phyloP scores from a whole-genome alignment of 2,888 invertebrate genomes.

The Coelopa pilipes region DNA sequence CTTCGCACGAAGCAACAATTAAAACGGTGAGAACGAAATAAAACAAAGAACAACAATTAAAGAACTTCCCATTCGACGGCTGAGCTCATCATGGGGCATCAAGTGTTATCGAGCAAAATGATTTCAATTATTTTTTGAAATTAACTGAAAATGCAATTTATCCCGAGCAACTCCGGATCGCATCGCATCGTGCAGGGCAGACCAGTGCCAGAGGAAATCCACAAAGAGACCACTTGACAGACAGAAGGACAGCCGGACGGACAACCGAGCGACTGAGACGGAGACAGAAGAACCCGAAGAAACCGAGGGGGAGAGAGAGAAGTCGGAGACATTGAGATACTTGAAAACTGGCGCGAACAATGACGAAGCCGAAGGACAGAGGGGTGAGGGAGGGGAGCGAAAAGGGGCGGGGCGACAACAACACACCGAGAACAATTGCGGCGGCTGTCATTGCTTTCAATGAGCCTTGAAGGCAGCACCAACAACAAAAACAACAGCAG shows the following conservation, averaged over 20 bases:
- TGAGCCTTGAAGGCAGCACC: neutral
- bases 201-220: conserved; percentile 21
- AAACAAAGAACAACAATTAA: neutral
- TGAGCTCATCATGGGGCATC: conserved; percentile 40
- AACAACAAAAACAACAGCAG: no score
- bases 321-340: neutral
- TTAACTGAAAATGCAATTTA: conserved; percentile 50
- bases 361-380: neutral
- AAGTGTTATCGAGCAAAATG: conserved; percentile 57
- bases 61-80: conserved; percentile 38
- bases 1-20: neutral
- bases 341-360: neutral
- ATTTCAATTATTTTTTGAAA: conserved; percentile 54
- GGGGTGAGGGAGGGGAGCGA: no score
- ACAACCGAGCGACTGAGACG: no score
- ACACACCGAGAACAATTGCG: neutral
- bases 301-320: neutral
- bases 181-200: no score
- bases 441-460: neutral
- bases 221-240: conserved; percentile 37
- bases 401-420: no score
- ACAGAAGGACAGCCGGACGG: neutral
- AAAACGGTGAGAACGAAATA: neutral
- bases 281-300: neutral
- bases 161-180: no score